A percentile compares a stretch with the other conserved stretches of the same genome.
These are phyloP conservation scores for Limanda limanda DNA, from an alignment of 2,113 vertebrate genomes.

Conservation along the genomic window DNA sequence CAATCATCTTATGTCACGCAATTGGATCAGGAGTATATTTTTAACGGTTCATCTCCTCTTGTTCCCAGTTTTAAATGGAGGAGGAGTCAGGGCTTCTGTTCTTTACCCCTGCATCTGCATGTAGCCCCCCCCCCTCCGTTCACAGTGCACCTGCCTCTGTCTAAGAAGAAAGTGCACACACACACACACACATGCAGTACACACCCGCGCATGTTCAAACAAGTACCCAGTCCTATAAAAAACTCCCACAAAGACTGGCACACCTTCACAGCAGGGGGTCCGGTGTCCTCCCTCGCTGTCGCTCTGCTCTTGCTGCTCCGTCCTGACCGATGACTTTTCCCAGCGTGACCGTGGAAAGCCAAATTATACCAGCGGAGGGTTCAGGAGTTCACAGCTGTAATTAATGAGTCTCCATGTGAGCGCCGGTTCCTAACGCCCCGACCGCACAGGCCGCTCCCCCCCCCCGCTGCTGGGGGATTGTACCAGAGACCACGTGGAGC, in stretches of 20 bases:
- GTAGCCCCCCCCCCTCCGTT: neutral
- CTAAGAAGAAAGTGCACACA: neutral
- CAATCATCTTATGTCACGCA: too few species aligned
- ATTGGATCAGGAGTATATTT: too few species aligned
- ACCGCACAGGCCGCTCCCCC: conserved; percentile 26
- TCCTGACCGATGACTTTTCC: conserved; percentile 53
- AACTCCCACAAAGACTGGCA: conserved; percentile 10
- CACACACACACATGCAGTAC: neutral
- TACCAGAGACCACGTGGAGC: neutral
- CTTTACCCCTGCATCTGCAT: conserved; percentile 12
- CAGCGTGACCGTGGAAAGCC: conserved; percentile 35
- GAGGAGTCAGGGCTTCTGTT: conserved; percentile 29
- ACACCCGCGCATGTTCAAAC: neutral
- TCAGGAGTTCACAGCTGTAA: conserved; percentile 67
- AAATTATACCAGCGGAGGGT: conserved; percentile 61
- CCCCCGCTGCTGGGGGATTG: conserved; percentile 32
- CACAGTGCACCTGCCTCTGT: conserved; percentile 38
- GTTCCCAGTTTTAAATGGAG: neutral
- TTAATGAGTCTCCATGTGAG: conserved; percentile 57
- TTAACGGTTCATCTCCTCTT: neutral
- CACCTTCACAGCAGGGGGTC: conserved; percentile 5
- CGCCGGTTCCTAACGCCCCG: neutral
- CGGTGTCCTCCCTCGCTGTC: conserved; percentile 37
- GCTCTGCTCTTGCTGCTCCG: neutral
- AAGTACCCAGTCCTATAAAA: neutral